Conservation (phyloP, 2,888 invertebrate species). For the Lycocerus yunnanus region DNA sequence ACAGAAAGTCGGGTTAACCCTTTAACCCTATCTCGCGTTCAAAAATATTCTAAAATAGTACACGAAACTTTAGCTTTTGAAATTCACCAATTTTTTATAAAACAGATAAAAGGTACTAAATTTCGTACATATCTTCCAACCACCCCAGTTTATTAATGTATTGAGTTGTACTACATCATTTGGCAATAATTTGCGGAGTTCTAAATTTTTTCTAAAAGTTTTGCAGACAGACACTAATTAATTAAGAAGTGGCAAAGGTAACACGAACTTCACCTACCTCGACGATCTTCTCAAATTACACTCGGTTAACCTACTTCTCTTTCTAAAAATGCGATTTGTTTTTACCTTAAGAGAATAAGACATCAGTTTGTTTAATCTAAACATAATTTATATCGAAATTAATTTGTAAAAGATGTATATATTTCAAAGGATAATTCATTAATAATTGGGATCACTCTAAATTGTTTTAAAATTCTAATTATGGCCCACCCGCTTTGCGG, state of each 20-base stretch:
- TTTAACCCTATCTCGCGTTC: no score
- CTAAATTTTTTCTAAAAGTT: neutral
- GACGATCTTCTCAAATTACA: slow-evolving; percentile 32
- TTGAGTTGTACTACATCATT: neutral
- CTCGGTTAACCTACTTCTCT: slow-evolving; percentile 25
- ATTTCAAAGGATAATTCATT: neutral
- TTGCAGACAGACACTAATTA: slow-evolving; percentile 10
- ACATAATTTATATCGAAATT: neutral
- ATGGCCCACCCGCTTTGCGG: neutral
- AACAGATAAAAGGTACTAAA: no score
- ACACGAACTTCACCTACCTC: slow-evolving; percentile 36
- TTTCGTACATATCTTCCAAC: neutral
- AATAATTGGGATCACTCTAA: neutral
- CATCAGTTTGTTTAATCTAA: slow-evolving; percentile 9
- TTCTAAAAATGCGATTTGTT: slow-evolving; percentile 21
- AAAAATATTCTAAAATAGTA: no score
- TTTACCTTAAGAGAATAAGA: slow-evolving; percentile 11
- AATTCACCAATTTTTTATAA: no score
- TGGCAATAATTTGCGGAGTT: neutral
- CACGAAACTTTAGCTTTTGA: no score
- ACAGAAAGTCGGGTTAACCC: no score
- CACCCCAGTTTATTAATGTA: neutral
- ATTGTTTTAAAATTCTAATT: neutral
- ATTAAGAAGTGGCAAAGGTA: slow-evolving; percentile 31
- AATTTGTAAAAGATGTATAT: neutral